phyloP scores from a whole-genome alignment of 2,888 invertebrate species.

The Rotaria sp. region DNA sequence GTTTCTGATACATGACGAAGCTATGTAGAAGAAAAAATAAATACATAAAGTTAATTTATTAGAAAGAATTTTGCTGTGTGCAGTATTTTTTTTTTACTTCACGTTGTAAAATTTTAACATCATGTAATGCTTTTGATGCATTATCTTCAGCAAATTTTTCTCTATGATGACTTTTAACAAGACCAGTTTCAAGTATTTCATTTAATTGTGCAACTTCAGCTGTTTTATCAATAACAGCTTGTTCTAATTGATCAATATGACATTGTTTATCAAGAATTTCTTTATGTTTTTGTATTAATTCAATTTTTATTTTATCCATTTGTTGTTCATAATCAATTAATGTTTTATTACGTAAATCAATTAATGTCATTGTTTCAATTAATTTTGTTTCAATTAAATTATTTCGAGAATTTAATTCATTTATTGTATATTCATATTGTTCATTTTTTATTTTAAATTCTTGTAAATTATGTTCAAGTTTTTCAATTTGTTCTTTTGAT shows the following conservation, averaged over 20 bases:
- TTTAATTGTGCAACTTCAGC: not conserved
- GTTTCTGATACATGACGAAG: not conserved
- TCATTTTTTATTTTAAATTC: not conserved
- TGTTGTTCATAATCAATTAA: not conserved
- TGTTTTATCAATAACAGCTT: not conserved
- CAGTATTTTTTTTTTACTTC: not conserved
- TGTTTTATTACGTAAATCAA: not conserved
- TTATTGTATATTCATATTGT: not conserved
- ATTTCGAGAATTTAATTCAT: not conserved
- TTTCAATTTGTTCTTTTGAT: not conserved
- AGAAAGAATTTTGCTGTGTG: too few species aligned
- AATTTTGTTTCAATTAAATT: not conserved
- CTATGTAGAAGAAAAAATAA: not conserved
- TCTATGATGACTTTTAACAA: constrained; percentile 20
- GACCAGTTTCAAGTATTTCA: not conserved
- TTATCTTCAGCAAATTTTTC: constrained; percentile 9
- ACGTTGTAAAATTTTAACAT: not conserved
- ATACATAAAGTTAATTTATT: too few species aligned
- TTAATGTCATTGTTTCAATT: not conserved
- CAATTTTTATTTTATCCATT: not conserved
- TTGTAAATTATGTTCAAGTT: not conserved
- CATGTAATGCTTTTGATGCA: not conserved
- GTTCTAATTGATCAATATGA: not conserved
- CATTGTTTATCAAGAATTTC: not conserved
- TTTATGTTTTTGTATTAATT: constrained; percentile 8